A percentile compares a stretch with the other conserved stretches of the same genome.
These are phyloP conservation scores for Drosophila setifemur DNA, from an alignment of 1,140 invertebrate genomes.

Conservation along the genomic window DNA sequence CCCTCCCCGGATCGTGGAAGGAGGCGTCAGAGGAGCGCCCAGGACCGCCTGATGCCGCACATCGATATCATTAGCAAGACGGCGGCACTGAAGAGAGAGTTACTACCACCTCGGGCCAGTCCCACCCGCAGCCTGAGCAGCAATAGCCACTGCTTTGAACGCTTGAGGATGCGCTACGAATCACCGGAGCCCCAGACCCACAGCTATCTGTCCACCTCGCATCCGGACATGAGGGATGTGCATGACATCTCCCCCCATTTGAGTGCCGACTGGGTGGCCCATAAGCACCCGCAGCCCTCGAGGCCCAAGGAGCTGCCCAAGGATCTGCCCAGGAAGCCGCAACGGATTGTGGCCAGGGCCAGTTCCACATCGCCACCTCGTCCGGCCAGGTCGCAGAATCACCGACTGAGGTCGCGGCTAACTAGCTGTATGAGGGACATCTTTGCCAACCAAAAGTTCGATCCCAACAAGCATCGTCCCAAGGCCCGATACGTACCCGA, in stretches of 20 bases:
- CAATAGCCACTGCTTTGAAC: slow-evolving; percentile 82
- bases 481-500: slow-evolving; percentile 89
- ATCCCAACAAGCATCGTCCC: slow-evolving; percentile 89
- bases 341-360: slow-evolving; percentile 34
- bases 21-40: slow-evolving; percentile 84
- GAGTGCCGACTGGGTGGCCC: slow-evolving; percentile 89
- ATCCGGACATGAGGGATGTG: slow-evolving; percentile 90
- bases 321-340: slow-evolving; percentile 52
- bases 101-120: slow-evolving; percentile 66
- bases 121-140: slow-evolving; percentile 79
- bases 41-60: slow-evolving; percentile 91
- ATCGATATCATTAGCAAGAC: slow-evolving; percentile 94
- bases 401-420: slow-evolving; percentile 29
- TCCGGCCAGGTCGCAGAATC: slow-evolving; percentile 61
- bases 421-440: slow-evolving; percentile 82
- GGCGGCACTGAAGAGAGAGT: slow-evolving; percentile 86
- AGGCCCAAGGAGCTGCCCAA: slow-evolving; percentile 40
- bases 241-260: slow-evolving; percentile 89
- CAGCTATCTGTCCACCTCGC: slow-evolving; percentile 87
- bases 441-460: slow-evolving; percentile 88
- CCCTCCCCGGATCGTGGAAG: slow-evolving; percentile 79
- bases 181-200: slow-evolving; percentile 70
- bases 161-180: slow-evolving; percentile 88
- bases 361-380: slow-evolving; percentile 62
- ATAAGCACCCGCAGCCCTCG: slow-evolving; percentile 86